Evolutionary conservation across 2,888 invertebrate species (phyloP), one percentile per base, ranked within the genome.

Genomic region (Athalia cordata): DNA sequence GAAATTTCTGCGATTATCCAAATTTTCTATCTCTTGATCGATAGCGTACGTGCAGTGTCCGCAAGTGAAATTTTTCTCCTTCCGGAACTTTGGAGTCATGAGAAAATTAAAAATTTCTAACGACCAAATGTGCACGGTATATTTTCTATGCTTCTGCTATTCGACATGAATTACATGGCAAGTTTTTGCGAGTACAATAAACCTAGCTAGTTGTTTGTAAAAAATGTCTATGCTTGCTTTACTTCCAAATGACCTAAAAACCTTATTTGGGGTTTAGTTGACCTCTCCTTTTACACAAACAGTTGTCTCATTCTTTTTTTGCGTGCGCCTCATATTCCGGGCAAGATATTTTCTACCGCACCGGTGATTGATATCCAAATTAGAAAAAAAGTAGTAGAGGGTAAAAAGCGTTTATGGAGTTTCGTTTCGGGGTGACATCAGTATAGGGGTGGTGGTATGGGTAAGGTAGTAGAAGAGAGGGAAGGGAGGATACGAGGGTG

Each of bases 321-420:
- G 29, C 29, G 29, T 29, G 29, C 29, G 29, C 29, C 29, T 29
- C 29, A 29, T 29, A 29, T 29, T 29, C 29, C 29, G n/a, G n/a
- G 29, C 29, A 29, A 29, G 29, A 29, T 29, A 29, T 29, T 29
- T 62, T 13, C n/a, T 3, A 62, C n/a, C 13, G 62, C 72, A 78
- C 29, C 77, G 68, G 80, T 83, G 83, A 84, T 85, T 83, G 83
- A 83, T 84, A 83, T 81, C 81, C 81, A 84, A 85, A 86, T 86
- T 84, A 82, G 82, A 82, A 84, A 84, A 84, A 86, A 85, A 83
- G n/a, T 83, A 79, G 79, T 72, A 78, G 67, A 77, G 79, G 61
- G 70, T 79, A 78, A 76, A 79, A 79, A 80, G 61, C 81, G 81
- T 82, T 82, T 80, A 81, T 82, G 43, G 80, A 78, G 77, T 82